These are phyloP conservation scores for Terebella lapidaria DNA, from an alignment of 2,888 invertebrate genomes.

Conservation along the genomic window DNA sequence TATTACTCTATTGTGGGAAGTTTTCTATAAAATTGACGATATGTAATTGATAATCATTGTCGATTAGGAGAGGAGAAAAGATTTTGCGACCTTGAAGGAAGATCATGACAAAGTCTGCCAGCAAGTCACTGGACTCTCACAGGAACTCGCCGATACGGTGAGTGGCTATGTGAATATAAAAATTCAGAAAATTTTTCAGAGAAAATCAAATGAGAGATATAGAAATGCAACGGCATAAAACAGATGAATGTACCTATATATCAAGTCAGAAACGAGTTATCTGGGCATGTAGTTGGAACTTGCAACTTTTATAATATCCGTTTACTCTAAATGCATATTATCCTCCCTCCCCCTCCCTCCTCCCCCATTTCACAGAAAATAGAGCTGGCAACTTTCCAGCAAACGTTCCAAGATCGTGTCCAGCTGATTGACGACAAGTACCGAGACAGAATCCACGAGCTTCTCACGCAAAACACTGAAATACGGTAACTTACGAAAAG, in stretches of 20 bases:
- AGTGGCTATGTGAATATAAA: too few species aligned
- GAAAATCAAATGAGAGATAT: too few species aligned
- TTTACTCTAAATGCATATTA: too few species aligned
- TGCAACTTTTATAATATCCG: too few species aligned
- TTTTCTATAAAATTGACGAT: too few species aligned
- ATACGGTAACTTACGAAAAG: slow-evolving; percentile 39
- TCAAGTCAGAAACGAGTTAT: too few species aligned
- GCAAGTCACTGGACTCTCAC: slow-evolving; percentile 34
- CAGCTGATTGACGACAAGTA: slow-evolving; percentile 47
- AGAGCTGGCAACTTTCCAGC: slow-evolving; percentile 40
- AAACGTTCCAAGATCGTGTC: slow-evolving; percentile 44
- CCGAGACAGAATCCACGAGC: slow-evolving; percentile 37
- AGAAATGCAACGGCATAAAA: too few species aligned
- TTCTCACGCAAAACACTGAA: slow-evolving; percentile 46
- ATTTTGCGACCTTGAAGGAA: slow-evolving; percentile 22
- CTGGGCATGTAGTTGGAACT: too few species aligned
- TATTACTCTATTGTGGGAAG: too few species aligned
- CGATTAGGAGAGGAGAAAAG: neutral
- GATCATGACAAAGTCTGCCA: slow-evolving; percentile 35
- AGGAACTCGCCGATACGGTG: slow-evolving; percentile 42
- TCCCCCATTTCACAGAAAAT: slow-evolving; percentile 46
- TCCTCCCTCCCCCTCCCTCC: too few species aligned
- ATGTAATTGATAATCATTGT: neutral
- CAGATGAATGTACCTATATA: too few species aligned
- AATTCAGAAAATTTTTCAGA: too few species aligned